Percentiles rank a stretch among this genome's conserved stretches.
Evolutionary conservation across 2,113 vertebrate species (phyloP).

Genomic region (Ploceus nigricollis): DNA sequence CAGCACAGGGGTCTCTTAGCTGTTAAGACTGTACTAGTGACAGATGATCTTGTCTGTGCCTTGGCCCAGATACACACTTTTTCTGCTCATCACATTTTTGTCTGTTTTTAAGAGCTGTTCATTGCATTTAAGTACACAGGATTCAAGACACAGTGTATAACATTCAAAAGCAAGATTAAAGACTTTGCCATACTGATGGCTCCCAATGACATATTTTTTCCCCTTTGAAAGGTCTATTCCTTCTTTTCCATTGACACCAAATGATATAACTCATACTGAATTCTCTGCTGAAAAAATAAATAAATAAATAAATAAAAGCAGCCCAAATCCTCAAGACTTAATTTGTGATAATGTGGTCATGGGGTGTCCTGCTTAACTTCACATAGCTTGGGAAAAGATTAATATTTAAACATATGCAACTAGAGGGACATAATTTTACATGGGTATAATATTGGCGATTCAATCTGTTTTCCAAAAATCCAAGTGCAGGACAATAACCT

Average conservation of each 20-base stretch:
- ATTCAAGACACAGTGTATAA: background rate
- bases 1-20: background rate
- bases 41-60: background rate
- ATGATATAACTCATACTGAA: background rate
- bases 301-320: background rate
- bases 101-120: background rate
- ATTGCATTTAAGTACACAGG: background rate
- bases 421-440: background rate
- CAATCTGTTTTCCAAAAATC: background rate
- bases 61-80: background rate
- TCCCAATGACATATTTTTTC: background rate
- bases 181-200: background rate
- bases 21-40: background rate
- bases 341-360: background rate
- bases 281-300: background rate
- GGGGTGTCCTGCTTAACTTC: background rate
- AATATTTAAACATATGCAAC: background rate
- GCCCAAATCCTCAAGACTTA: background rate
- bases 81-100: background rate
- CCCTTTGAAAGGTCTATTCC: background rate
- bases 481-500: background rate
- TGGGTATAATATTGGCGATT: background rate
- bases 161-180: background rate
- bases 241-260: background rate
- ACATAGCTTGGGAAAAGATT: background rate